Percentiles rank a stretch among this genome's conserved stretches.
phyloP scores from a whole-genome alignment of 23 tunicate genomes.

The Trididemnum miniatum region DNA sequence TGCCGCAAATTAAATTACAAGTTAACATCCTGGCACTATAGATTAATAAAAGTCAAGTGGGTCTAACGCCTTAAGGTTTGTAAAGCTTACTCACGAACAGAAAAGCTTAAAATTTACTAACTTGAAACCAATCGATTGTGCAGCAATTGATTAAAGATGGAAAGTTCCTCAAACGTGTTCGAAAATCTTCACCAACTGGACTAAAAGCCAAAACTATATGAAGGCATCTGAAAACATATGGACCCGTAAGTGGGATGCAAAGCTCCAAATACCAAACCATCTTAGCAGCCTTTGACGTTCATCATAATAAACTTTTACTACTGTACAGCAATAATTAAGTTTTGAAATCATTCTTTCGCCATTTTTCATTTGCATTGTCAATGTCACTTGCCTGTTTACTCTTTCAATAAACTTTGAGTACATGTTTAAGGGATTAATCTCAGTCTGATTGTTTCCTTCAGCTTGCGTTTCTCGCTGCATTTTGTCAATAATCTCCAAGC shows the following conservation, averaged over 20 bases:
- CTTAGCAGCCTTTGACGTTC: no score
- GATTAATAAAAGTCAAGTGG: no score
- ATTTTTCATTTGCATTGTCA: no score
- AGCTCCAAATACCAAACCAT: no score
- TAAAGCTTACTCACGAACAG: no score
- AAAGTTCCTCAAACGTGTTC: slow-evolving; percentile 84
- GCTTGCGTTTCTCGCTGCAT: slow-evolving; percentile 75
- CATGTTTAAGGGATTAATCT: slow-evolving; percentile 80
- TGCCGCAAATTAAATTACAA: no score
- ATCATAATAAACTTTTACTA: no score
- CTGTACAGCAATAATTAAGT: no score
- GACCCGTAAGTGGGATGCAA: no score
- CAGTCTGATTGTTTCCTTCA: slow-evolving; percentile 45
- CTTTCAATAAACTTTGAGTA: slow-evolving; percentile 84
- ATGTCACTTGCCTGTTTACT: slow-evolving; percentile 77
- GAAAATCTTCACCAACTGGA: slow-evolving; percentile 89
- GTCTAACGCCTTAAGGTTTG: no score
- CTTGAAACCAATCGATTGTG: slow-evolving; percentile 96
- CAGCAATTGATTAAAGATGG: slow-evolving; percentile 91
- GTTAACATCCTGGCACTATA: no score
- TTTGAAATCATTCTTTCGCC: no score
- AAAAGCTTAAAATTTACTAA: slow-evolving; percentile 13
- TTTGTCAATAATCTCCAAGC: slow-evolving; percentile 84
- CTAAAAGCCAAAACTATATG: slow-evolving; percentile 87
- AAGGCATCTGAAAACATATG: slow-evolving; percentile 66